These are phyloP conservation scores for Saccostrea glomerata DNA, from an alignment of 1,140 invertebrate genomes.

Conservation along the genomic window DNA sequence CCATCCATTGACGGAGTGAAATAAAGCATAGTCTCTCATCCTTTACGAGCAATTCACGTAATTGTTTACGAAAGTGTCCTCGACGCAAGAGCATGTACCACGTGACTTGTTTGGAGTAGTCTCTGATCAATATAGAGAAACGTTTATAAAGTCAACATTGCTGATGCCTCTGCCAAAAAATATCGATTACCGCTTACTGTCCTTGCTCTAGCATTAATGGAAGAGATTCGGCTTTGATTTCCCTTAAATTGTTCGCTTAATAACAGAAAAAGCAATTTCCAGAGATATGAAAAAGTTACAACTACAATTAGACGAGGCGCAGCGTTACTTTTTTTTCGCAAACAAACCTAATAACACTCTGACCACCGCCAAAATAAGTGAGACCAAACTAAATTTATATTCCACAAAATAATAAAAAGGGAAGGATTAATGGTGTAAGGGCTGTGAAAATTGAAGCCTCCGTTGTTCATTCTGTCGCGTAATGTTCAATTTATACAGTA, in stretches of 20 bases:
- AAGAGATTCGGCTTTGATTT: slow-evolving; percentile 30
- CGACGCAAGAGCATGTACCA: neutral
- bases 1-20: slow-evolving; percentile 2
- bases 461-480: no score
- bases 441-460: neutral
- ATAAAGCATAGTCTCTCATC: neutral
- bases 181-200: neutral
- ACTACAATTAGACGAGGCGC: neutral
- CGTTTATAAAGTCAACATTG: slow-evolving; percentile 17
- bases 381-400: neutral
- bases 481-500: no score
- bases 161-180: slow-evolving; percentile 12
- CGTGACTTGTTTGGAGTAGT: slow-evolving; percentile 14
- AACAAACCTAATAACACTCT: slow-evolving; percentile 8
- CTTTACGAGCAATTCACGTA: slow-evolving; percentile 10
- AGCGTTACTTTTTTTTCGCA: neutral
- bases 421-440: neutral
- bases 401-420: slow-evolving; percentile 15
- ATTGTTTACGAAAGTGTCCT: slow-evolving; percentile 31
- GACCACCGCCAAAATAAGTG: neutral
- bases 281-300: slow-evolving; percentile 31
- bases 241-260: slow-evolving; percentile 10
- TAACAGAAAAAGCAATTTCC: slow-evolving; percentile 29
- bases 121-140: slow-evolving; percentile 14
- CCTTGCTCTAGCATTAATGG: slow-evolving; percentile 6